Base-by-base conservation (phyloP, 2,113 vertebrate genomes). In the Ictidomys tridecemlineatus region DNA sequence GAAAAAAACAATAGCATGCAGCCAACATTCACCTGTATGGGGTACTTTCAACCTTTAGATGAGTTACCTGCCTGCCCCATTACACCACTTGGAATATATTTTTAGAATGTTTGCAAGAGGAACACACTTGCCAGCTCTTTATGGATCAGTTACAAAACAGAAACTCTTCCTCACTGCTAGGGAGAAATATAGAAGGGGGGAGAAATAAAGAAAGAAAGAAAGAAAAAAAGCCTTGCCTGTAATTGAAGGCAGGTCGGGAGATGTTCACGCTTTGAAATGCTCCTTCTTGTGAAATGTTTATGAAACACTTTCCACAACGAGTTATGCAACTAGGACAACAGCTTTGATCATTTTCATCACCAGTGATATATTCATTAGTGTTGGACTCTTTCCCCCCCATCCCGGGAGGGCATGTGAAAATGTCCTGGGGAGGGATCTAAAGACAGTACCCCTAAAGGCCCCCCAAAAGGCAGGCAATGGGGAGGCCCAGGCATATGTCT, bases 241-340 rank as follows among this genome's bases (percentile, higher is more conserved):
- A 99, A 99, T 99, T 99, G 98, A 98, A 99, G 99, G 98, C 99
- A 99, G 98, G 99, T 99, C 96, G 98, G 98, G 99, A 99, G 98
- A 98, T 97, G 99, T 98, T 98, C 97, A 97, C 1, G 82, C 98
- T 98, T 98, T 98, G 98, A 99, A 98, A 99, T 98, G 96, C 98
- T 98, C 96, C 98, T 98, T 99, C 99, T 99, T 99, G 98, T 99
- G 99, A 99, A 99, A 99, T 99, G 98, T 99, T 99, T 99, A 99
- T 99, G 99, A 99, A 99, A 99, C 98, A 98, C 98, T 98, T 98
- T 98, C 98, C 98, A 98, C 98, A 99, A 98, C 97, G 96, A 65
- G 98, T 99, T 99, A 98, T 98, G 98, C 98, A 99, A 99, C 98
- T 78, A 7, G 93, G 97, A 97, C 97, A 95, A 87, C 97, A 98